phyloP scores from a whole-genome alignment of 92 coral and sea anemone species.

The Muricea muricata region DNA sequence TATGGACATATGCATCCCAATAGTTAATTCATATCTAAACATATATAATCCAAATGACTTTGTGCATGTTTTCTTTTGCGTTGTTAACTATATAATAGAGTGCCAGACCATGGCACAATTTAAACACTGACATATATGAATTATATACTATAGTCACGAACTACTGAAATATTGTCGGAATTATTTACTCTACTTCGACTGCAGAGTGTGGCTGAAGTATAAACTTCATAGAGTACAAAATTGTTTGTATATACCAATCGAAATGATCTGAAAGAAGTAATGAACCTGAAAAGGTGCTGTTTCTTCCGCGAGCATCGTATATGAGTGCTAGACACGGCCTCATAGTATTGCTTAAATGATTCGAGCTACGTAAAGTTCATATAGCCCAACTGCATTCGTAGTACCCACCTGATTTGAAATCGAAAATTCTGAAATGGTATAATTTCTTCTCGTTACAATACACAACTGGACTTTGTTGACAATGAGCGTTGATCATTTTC shows the following conservation, averaged over 20 bases:
- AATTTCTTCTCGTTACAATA: slow-evolving; percentile 28
- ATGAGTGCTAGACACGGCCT: not conserved
- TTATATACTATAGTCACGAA: too few relatives aligned
- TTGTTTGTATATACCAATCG: too few relatives aligned
- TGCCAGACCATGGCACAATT: not conserved
- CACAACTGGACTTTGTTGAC: slow-evolving; percentile 23
- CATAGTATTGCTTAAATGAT: not conserved
- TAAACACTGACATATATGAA: not conserved
- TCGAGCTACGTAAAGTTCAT: not conserved
- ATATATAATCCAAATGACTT: not conserved
- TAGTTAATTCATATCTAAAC: not conserved
- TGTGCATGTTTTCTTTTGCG: not conserved
- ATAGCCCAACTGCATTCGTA: not conserved
- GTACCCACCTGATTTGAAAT: slow-evolving; percentile 22
- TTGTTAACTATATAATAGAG: not conserved
- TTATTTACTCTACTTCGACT: too few relatives aligned
- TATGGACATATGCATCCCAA: not conserved
- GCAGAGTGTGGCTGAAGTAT: too few relatives aligned
- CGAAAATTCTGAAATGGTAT: slow-evolving; percentile 37
- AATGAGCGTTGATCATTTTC: slow-evolving; percentile 33
- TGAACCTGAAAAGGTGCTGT: too few relatives aligned
- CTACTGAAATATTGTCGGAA: too few relatives aligned
- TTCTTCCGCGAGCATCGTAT: too few relatives aligned
- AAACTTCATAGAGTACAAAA: too few relatives aligned
- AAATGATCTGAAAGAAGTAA: too few relatives aligned